Evolutionary conservation across 2,888 invertebrate genomes (phyloP), one percentile per base, ranked within the genome.

Genomic region (Creontiades dilutus): DNA sequence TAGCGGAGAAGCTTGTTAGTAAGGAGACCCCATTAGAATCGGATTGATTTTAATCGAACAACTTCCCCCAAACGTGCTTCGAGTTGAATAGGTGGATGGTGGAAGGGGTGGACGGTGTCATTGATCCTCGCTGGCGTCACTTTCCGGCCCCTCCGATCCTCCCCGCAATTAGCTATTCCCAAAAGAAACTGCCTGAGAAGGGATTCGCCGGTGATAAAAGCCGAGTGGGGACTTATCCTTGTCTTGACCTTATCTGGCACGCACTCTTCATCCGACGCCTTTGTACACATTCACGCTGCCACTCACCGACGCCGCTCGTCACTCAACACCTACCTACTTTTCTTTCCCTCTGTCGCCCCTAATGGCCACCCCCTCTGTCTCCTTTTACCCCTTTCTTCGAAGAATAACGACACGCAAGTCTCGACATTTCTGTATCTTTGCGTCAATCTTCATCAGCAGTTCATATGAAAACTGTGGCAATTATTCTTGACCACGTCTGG

Each of bases 121-220:
- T 19, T 61, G 52, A 52, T 52, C 52, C 48, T 52, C 52, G 16
- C 61, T 13, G 68, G 23, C 23, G 23, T 68, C 68, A 68, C 27
- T 57, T 57, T 14, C 0, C 68, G 19, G 0, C 23, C 68, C 19
- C n/a, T n/a, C 27, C 68, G n/a, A n/a, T 23, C 23, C 27, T 16
- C 46, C 19, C 16, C 46, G 46, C 78, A 78, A 78, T 78, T 78
- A 78, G 78, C 78, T 46, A 19, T 27, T 19, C 78, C 78, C 46
- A 78, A 37, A 78, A 78, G 46, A 78, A 78, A 46, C 78, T 78
- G 78, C 78, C 46, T 78, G 78, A 78, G 78, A 78, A 78, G 78
- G 46, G 78, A 78, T 78, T 78, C 19, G 78, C 47, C 16, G 12
- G 13, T 37, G 78, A 78, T 78, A 78, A 78, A 19, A 19, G 4